Evolutionary conservation across 2,113 vertebrate species (phyloP), one percentile per base, ranked within the genome.

Genomic region (Pseudopipra pipra): DNA sequence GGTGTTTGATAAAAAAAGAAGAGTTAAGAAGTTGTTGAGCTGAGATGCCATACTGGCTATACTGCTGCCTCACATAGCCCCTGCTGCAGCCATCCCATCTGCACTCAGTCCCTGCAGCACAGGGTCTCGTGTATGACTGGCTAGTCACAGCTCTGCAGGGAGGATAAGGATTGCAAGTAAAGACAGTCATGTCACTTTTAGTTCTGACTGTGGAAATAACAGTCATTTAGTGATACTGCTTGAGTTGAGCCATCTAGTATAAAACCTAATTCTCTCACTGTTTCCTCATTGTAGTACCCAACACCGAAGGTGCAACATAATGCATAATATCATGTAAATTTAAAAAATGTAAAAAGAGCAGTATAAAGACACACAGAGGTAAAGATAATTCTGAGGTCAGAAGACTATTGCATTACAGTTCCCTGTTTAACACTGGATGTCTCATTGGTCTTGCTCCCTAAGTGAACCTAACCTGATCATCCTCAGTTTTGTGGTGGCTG

Each of bases 51-150:
- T 28, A 56, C 49, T 12, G 20, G 33, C 14, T 52, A 0, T 65
- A 6, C 17, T 31, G 31, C 55, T 54, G 49, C 18, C 44, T 44
- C 16, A 39, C 3, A 39, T 33, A 68, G 55, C 4, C 54, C 17
- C 27, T 19, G 39, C 24, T 61, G 63, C 52, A 87, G 33, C 22
- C 35, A 35, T 30, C 33, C 28, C 56, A 51, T 25, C 62, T 6
- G 70, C 28, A 7, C 55, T 41, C 58, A 81, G 68, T 25, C 41
- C 24, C 41, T 44, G 35, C 1, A 1, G 20, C 14, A 11, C 47
- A 6, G 23, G 27, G 30, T 27, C 82, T 70, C 0, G 0, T 5
- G 21, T 15, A 6, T 5, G 12, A 28, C 23, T 30, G 31, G 9
- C 8, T 59, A 52, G 22, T 51, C 66, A 31, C 41, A 73, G 41